Base-by-base conservation (phyloP, 2,888 invertebrate genomes). In the Torymus auratus region DNA sequence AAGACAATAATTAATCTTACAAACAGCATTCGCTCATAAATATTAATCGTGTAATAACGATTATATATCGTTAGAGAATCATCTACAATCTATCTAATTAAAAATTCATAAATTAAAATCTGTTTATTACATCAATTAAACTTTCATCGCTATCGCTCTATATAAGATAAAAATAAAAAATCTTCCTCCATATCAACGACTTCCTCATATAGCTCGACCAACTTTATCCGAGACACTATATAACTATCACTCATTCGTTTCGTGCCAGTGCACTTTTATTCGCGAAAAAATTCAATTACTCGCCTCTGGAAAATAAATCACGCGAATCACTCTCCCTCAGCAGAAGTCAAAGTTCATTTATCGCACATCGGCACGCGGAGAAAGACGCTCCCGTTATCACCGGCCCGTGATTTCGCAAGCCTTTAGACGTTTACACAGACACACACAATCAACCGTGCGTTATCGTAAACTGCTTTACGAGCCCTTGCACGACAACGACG, bases 401-500 rank as follows among this genome's bases (percentile, higher is more conserved):
- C 14, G 14, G 58, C 23, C 70, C n/a, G 72, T 65, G 83, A 78
- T 81, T 82, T 73, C 64, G 74, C 78, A 60, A 75, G 55, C 61
- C 13, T 53, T 12, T 17, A 50, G 41, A 53, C 28, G 11, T 20
- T 41, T 52, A 17, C 13, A 52, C 17, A n/a, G n/a, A 28, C 53
- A 14, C 28, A 56, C 14, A 2, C 3, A 65, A 41, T 53, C 41
- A 41, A 20, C 62, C 17, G 82, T 41, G 85, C 84, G 84, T 87
- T 87, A 88, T 88, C 88, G 86, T 88, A 85, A 89, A 87, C 82
- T 84, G 84, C 85, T 89, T 89, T 88, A 89, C 86, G 89, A 88
- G 86, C 85, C 81, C 84, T 85, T 83, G 60, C 23, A 41, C 41
- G 41, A 7, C 41, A 28, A 15, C 60, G 15, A 14, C 17, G 23